Evolutionary conservation across 2,113 vertebrate genomes (phyloP).

Genomic region (Nestor notabilis): DNA sequence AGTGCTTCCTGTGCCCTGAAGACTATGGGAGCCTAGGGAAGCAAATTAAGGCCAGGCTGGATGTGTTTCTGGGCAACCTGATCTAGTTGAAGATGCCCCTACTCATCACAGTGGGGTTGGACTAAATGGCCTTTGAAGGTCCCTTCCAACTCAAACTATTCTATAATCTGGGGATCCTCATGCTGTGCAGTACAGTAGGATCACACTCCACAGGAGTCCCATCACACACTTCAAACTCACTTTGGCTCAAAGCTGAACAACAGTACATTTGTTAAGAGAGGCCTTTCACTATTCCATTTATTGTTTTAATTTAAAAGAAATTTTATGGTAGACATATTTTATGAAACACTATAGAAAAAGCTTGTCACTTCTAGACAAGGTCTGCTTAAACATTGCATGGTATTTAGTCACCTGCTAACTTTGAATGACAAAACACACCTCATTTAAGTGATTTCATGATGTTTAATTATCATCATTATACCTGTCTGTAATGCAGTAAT

Average conservation of each 20-base stretch:
- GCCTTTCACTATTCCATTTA: not conserved
- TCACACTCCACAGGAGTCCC: not conserved
- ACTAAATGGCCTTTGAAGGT: not conserved
- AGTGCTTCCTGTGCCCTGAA: not conserved
- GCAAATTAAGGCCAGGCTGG: not conserved
- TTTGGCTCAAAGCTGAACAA: not conserved
- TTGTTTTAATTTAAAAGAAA: not conserved
- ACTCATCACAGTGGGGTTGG: not conserved
- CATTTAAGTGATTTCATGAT: not conserved
- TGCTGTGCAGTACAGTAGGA: not conserved
- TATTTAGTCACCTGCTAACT: not conserved
- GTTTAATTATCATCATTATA: not conserved
- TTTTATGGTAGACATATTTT: not conserved
- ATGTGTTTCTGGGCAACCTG: not conserved
- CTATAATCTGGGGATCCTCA: accelerated
- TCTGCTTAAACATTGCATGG: not conserved
- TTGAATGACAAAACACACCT: not conserved
- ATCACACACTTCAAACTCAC: not conserved
- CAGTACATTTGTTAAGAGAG: not conserved
- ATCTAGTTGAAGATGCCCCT: not conserved
- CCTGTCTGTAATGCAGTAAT: not conserved
- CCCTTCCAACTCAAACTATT: not conserved
- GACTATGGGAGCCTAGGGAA: not conserved
- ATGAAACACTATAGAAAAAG: not conserved
- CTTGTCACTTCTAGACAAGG: not conserved